Evolutionary conservation across 2,888 invertebrate genomes (phyloP).

Genomic region (Acanthosepion lycidas): DNA sequence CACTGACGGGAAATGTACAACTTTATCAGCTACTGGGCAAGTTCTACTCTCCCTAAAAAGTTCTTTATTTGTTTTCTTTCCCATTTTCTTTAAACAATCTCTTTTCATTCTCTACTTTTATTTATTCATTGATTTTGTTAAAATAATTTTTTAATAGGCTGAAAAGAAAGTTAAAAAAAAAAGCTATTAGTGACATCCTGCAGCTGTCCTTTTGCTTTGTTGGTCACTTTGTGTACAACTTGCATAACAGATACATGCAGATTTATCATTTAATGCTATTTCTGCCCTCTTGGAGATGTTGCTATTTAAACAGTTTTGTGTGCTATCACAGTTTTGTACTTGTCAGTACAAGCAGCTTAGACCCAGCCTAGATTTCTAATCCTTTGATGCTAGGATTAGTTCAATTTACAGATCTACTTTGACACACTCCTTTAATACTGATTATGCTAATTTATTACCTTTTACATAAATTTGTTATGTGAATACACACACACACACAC

Average conservation of each 20-base stretch:
- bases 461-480: not conserved
- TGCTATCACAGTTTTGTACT: conserved; percentile 40
- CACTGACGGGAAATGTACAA: too few species aligned
- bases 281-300: conserved; percentile 22
- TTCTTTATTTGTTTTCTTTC: too few species aligned
- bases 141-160: not conserved
- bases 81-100: too few species aligned
- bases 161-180: not conserved
- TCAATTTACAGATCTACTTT: conserved; percentile 45
- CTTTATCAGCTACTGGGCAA: too few species aligned
- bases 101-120: not conserved
- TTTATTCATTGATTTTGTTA: not conserved
- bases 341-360: conserved; percentile 47
- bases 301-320: not conserved
- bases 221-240: not conserved
- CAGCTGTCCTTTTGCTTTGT: not conserved
- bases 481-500: not conserved
- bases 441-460: conserved; percentile 44
- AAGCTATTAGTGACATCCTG: not conserved
- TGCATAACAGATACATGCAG: not conserved
- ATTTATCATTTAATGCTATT: conserved; percentile 40
- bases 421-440: conserved; percentile 44
- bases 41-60: too few species aligned
- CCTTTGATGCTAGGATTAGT: conserved; percentile 46
- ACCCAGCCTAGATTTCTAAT: conserved; percentile 46